A percentile compares a stretch with the other conserved stretches of the same genome.
Evolutionary conservation across 2,888 invertebrate species (phyloP).

Genomic region (Nymphalis urticae): DNA sequence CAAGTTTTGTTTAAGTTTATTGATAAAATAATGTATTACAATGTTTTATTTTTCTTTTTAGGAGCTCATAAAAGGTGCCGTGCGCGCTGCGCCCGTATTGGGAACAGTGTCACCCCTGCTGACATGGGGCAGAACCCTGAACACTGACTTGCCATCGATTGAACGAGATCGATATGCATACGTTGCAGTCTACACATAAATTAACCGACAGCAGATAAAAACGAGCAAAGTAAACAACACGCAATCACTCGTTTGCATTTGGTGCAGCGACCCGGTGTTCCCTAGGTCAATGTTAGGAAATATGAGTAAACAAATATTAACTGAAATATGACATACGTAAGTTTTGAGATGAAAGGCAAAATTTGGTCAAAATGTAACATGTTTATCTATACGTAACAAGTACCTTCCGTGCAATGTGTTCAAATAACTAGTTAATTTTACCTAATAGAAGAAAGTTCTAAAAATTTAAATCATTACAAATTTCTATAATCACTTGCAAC

Average conservation of each 20-base stretch:
- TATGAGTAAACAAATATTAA: slow-evolving; percentile 10
- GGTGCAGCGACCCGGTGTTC: slow-evolving; percentile 24
- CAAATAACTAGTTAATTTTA: slow-evolving; percentile 34
- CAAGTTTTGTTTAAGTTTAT: slow-evolving; percentile 7
- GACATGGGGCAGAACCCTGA: slow-evolving; percentile 75
- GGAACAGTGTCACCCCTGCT: slow-evolving; percentile 77
- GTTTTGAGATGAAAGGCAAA: slow-evolving; percentile 2
- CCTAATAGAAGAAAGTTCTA: slow-evolving; percentile 4
- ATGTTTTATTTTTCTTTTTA: slow-evolving; percentile 47
- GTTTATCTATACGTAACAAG: slow-evolving; percentile 26
- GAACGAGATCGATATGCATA: slow-evolving; percentile 68
- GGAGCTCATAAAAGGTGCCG: slow-evolving; percentile 67
- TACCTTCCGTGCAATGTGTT: slow-evolving; percentile 44
- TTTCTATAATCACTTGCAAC: slow-evolving; percentile 8
- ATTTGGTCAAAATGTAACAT: background rate
- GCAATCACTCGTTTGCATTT: slow-evolving; percentile 5
- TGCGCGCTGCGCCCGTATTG: slow-evolving; percentile 76
- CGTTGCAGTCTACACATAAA: slow-evolving; percentile 48
- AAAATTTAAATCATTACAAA: slow-evolving; percentile 14
- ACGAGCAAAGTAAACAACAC: slow-evolving; percentile 23
- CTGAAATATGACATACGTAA: background rate
- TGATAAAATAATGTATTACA: background rate
- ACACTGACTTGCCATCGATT: slow-evolving; percentile 66
- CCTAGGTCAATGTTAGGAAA: slow-evolving; percentile 11
- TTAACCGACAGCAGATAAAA: slow-evolving; percentile 17